These are phyloP conservation scores for Pampus argenteus DNA, from an alignment of 2,797 vertebrate species.

Conservation along the genomic window DNA sequence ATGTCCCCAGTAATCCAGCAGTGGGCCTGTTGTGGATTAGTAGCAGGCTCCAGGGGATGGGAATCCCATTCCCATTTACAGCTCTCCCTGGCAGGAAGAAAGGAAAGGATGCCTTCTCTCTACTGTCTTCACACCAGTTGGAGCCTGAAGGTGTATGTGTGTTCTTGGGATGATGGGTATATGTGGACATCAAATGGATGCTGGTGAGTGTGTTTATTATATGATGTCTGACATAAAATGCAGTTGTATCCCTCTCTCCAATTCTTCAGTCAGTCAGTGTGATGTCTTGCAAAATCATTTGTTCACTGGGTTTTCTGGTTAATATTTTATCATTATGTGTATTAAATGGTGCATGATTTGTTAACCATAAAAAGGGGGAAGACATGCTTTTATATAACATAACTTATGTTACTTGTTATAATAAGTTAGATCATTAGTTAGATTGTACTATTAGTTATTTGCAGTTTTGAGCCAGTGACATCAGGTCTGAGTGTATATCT, in stretches of 20 bases:
- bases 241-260: constrained; percentile 1
- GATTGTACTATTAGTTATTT: neutral
- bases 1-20: constrained; percentile 86
- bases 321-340: constrained; percentile 1
- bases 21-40: constrained; percentile 87
- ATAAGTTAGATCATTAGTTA: neutral
- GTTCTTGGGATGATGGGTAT: constrained; percentile 35
- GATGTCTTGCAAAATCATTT: neutral
- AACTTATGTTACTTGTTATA: neutral
- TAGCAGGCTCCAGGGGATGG: constrained; percentile 84
- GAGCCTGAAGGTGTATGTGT: constrained; percentile 75
- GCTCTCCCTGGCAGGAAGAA: constrained; percentile 84
- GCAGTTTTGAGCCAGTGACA: neutral
- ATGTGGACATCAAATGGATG: constrained; percentile 31
- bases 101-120: constrained; percentile 80
- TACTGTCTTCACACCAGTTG: constrained; percentile 80
- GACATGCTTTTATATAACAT: neutral
- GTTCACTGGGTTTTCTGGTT: neutral
- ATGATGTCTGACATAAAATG: constrained; percentile 41
- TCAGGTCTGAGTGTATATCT: neutral
- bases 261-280: neutral
- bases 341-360: neutral
- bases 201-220: constrained; percentile 27
- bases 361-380: neutral
- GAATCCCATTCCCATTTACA: constrained; percentile 86